Percentiles rank a stretch among this genome's conserved stretches.
Evolutionary conservation across 2,797 vertebrate species (phyloP).

Genomic region (Phoeniculus purpureus): DNA sequence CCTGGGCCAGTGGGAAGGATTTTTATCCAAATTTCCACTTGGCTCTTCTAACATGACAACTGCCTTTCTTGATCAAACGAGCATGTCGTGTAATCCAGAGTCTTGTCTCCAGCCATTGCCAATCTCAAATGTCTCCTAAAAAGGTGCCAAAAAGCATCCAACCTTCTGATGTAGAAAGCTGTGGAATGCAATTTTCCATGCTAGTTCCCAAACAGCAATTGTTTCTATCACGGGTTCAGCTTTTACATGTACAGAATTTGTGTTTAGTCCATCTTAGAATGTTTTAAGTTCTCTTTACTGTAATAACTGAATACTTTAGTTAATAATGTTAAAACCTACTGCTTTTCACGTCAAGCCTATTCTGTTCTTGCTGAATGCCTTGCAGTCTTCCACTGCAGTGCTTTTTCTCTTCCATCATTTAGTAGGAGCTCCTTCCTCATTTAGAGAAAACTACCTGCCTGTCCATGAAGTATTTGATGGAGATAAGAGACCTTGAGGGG

Average conservation of each 20-base stretch:
- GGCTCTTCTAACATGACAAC: not conserved
- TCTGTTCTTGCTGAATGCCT: not conserved
- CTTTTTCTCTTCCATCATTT: not conserved
- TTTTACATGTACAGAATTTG: not conserved
- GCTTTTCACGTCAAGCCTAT: conserved; percentile 14
- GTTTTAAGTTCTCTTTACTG: not conserved
- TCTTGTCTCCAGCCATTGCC: not conserved
- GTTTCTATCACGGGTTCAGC: not conserved
- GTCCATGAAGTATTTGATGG: not conserved
- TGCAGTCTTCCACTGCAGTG: not conserved
- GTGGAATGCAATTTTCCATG: not conserved
- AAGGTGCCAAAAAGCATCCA: not conserved
- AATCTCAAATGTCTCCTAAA: not conserved
- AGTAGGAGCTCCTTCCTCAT: not conserved
- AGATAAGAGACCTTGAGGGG: not conserved
- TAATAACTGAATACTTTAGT: not conserved
- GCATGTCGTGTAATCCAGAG: not conserved
- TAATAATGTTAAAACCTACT: not conserved
- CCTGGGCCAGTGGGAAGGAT: not conserved
- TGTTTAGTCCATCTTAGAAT: not conserved
- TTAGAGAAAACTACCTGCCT: not conserved
- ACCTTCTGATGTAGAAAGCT: not conserved
- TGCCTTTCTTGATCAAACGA: conserved; percentile 7
- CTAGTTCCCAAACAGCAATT: not conserved
- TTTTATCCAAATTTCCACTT: not conserved